These are phyloP conservation scores for Atherinomorus stipes DNA, from an alignment of 2,113 vertebrate genomes.

Conservation along the genomic window DNA sequence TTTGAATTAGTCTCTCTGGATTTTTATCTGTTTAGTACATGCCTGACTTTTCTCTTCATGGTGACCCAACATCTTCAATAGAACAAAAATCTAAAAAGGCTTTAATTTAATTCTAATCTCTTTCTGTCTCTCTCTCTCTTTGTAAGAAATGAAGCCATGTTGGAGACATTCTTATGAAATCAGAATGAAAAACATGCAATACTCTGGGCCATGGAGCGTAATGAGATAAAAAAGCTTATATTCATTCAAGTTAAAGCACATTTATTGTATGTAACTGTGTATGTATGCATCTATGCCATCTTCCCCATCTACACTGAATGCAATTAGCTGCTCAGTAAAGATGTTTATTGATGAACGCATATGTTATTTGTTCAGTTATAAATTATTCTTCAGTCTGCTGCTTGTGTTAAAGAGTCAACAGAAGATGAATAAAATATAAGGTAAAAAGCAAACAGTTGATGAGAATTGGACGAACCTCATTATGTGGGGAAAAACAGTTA, in stretches of 20 bases:
- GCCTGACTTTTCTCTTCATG: too few species aligned
- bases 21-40: too few species aligned
- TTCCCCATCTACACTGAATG: not conserved
- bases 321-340: conserved; percentile 23
- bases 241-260: conserved; percentile 2
- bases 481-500: not conserved
- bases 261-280: not conserved
- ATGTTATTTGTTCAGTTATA: conserved; percentile 52
- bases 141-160: too few species aligned
- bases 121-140: too few species aligned
- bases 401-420: conserved; percentile 6
- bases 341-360: conserved; percentile 36
- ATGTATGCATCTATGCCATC: conserved; percentile 10
- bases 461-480: conserved; percentile 23
- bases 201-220: not conserved
- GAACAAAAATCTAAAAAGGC: not conserved
- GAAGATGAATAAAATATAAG: not conserved
- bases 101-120: too few species aligned
- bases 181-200: not conserved
- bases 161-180: not conserved
- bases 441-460: conserved; percentile 8
- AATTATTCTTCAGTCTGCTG: conserved; percentile 30
- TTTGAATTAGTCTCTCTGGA: not conserved
- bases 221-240: conserved; percentile 9
- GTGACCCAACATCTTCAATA: too few species aligned